Evolutionary conservation across 2,888 invertebrate genomes (phyloP).

Genomic region (Lepas anatifera): DNA sequence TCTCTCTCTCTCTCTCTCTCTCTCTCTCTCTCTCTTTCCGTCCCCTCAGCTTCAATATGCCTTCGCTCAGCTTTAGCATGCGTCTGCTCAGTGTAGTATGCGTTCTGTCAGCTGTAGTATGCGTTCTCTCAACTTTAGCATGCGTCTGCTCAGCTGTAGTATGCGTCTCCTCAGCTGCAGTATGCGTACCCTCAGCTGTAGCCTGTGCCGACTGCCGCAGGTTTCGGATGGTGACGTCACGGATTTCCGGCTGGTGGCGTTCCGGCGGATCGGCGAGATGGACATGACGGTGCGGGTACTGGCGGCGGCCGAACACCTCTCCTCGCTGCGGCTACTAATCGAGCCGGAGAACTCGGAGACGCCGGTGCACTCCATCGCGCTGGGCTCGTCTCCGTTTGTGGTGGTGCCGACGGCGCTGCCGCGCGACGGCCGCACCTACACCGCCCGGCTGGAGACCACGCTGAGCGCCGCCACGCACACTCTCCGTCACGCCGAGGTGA

Average conservation of each 20-base stretch:
- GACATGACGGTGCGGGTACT: slow-evolving; percentile 23
- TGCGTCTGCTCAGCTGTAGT: too few relatives aligned
- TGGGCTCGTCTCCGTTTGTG: background rate
- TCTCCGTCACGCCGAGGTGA: background rate
- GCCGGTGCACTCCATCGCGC: background rate
- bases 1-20: too few relatives aligned
- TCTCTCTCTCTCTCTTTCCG: too few relatives aligned
- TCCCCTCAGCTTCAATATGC: too few relatives aligned
- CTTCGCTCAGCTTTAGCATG: too few relatives aligned
- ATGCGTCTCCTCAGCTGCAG: too few relatives aligned
- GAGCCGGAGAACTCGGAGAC: background rate
- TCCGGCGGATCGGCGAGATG: slow-evolving; percentile 24
- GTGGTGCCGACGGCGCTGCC: background rate
- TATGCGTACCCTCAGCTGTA: background rate
- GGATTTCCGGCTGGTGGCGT: slow-evolving; percentile 20
- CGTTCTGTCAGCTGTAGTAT: too few relatives aligned
- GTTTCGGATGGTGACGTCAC: slow-evolving; percentile 18
- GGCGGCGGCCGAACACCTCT: slow-evolving; percentile 20
- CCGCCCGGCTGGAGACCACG: background rate
- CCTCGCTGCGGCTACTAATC: slow-evolving; percentile 15
- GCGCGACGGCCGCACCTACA: slow-evolving; percentile 1
- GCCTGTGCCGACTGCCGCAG: background rate
- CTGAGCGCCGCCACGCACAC: background rate
- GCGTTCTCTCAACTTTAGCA: too few relatives aligned
- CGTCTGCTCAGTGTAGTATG: too few relatives aligned